phyloP scores from a whole-genome alignment of 2,888 invertebrate species.

The Coecobrya sp. region DNA sequence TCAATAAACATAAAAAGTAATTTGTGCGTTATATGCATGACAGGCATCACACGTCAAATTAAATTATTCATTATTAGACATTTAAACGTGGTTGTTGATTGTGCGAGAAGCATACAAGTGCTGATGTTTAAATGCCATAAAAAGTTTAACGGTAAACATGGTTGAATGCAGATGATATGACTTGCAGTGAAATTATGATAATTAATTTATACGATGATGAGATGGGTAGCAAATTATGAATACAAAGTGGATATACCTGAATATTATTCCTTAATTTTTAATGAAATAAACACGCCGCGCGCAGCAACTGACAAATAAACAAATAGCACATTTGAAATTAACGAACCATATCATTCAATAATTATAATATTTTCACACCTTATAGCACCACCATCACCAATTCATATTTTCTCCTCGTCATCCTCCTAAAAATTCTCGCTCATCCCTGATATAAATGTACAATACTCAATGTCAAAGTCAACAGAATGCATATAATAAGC shows the following conservation, averaged over 20 bases:
- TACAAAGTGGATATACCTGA: neutral
- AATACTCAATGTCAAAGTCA: conserved; percentile 43
- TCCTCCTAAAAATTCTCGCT: conserved; percentile 2
- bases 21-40: too few relatives aligned
- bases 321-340: conserved; percentile 6
- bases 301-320: neutral
- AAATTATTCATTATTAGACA: too few relatives aligned
- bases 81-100: too few relatives aligned
- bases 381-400: too few relatives aligned
- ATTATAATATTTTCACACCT: conserved; percentile 19
- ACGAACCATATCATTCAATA: conserved; percentile 58
- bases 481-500: neutral
- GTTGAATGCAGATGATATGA: too few relatives aligned
- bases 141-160: too few relatives aligned
- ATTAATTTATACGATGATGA: neutral
- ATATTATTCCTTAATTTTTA: too few relatives aligned
- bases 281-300: neutral
- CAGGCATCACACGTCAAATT: too few relatives aligned
- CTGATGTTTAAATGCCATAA: too few relatives aligned
- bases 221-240: neutral
- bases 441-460: neutral
- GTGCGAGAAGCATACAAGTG: too few relatives aligned
- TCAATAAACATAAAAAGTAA: too few relatives aligned
- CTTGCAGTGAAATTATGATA: too few relatives aligned
- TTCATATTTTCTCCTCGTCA: neutral